Evolutionary conservation across 2,888 invertebrate genomes (phyloP), one percentile per base, ranked within the genome.

Genomic region (Galerucella nymphaeae): DNA sequence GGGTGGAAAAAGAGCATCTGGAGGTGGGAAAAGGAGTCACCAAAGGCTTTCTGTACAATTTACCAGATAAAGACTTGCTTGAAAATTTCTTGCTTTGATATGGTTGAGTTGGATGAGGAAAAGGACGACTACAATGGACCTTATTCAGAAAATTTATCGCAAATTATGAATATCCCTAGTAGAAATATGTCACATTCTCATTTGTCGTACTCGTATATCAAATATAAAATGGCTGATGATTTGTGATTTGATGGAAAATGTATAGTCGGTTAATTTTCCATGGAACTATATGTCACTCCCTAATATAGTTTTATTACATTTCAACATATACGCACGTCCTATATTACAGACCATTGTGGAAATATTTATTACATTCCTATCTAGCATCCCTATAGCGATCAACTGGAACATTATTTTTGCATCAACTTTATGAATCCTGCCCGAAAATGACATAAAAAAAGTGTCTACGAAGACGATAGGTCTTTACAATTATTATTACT

Each of bases 401-500:
- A 75, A 75, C 61, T 61, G 70, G 23, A 70, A 70, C 67, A 70
- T 72, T 64, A 75, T 75, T 72, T 70, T 75, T 62, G 62, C 70
- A 75, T 75, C 75, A 69, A 55, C 53, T 71, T 70, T 75, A 48
- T 64, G 50, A 64, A 64, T 48, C 48, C 23, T 13, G 20, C 6
- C 65, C 41, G 23, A 23, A 23, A 38, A 53, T 30, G 30, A n/a
- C 30, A 6, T 57, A 45, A 48, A 48, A 45, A 42, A 62, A n/a
- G 41, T 62, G 61, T 9, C 42, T 62, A 42, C 18, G 53, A 53
- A 53, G 18, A 18, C 53, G 53, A 53, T 16, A 10, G 10, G 8
- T 2, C 53, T 53, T 18, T 18, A 53, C 9, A 16, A 53, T 8
- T 18, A 53, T 8, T 18, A 10, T 9, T 18, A 18, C 10, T 18